A percentile compares a stretch with the other conserved stretches of the same genome.
These are phyloP conservation scores for Rutpela maculata DNA, from an alignment of 2,888 invertebrate species.

Conservation along the genomic window DNA sequence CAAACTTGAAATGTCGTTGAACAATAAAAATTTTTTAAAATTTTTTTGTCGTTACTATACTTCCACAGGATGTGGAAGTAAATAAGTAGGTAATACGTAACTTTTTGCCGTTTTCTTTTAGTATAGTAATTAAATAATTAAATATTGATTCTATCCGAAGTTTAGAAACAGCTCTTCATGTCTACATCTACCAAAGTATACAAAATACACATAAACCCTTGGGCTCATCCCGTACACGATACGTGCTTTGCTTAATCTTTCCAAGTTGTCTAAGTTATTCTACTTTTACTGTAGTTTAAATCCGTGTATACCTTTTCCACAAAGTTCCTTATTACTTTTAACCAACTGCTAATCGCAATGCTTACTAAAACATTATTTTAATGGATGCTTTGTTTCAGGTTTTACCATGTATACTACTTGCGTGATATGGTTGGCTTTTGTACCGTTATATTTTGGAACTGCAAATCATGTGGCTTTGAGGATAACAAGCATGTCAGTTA, in stretches of 20 bases:
- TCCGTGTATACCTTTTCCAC: background rate
- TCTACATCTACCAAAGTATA: background rate
- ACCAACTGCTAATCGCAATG: background rate
- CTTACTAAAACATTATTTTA: background rate
- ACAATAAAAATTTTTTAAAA: no score
- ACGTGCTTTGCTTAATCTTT: background rate
- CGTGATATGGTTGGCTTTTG: conserved; percentile 98
- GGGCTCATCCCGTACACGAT: background rate
- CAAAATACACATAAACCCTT: background rate
- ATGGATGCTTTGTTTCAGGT: conserved; percentile 75
- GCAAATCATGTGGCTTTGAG: conserved; percentile 93
- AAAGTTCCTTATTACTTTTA: background rate
- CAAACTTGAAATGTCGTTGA: no score
- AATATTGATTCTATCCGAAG: background rate
- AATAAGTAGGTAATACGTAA: no score
- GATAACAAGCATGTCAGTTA: conserved; percentile 96
- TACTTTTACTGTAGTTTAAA: conserved; percentile 6
- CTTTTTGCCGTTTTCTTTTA: no score
- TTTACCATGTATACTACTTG: conserved; percentile 99
- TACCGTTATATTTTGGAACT: conserved; percentile 97
- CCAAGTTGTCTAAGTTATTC: background rate
- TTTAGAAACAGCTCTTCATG: background rate
- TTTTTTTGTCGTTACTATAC: no score
- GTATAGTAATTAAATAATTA: background rate
- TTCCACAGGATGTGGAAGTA: no score